These are phyloP conservation scores for Procambarus clarkii DNA, from an alignment of 1,140 invertebrate genomes.

Conservation along the genomic window DNA sequence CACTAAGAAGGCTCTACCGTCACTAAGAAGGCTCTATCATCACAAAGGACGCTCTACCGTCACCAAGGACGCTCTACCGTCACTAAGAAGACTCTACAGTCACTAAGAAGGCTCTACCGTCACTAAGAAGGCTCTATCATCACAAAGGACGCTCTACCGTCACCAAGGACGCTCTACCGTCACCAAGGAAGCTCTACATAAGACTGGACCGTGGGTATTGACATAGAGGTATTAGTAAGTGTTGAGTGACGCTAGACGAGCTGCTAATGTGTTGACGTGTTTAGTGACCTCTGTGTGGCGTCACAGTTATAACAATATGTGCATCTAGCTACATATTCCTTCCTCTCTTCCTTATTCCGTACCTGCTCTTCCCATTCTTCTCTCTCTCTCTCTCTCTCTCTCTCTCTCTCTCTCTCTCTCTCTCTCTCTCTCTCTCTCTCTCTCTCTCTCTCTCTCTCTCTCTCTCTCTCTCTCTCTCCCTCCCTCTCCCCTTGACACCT, in stretches of 20 bases:
- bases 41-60: neutral
- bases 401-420: neutral
- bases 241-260: too few relatives aligned
- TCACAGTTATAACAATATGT: too few relatives aligned
- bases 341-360: too few relatives aligned
- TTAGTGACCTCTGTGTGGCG: too few relatives aligned
- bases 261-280: too few relatives aligned
- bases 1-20: neutral
- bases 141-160: neutral
- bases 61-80: neutral
- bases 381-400: too few relatives aligned
- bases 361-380: too few relatives aligned
- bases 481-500: neutral
- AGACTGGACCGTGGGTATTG: too few relatives aligned
- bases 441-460: neutral
- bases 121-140: neutral
- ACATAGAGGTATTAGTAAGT: too few relatives aligned
- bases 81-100: neutral
- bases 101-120: neutral
- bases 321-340: too few relatives aligned
- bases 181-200: too few relatives aligned
- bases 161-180: neutral
- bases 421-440: too few relatives aligned
- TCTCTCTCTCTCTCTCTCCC: neutral
- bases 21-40: neutral